Base-by-base conservation (phyloP, 35 echinoderm and acorn worm species). In the Heliocidaris erythrogramma region DNA sequence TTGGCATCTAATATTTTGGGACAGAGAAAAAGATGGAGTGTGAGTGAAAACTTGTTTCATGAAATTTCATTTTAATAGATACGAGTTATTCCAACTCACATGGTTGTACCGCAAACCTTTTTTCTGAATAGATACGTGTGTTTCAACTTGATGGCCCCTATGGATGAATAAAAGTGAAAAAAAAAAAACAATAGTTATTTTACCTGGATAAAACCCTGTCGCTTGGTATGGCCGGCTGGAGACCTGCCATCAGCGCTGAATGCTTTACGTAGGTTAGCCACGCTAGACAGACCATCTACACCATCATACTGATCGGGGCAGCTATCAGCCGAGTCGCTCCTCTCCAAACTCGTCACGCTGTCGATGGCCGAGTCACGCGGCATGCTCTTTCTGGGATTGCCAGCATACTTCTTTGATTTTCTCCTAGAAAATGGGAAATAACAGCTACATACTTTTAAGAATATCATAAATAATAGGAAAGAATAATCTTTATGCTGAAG, bases 201-300 rank as follows among this genome's bases (percentile, higher is more conserved):
- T 48, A 89, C 87, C 87, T 94, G 92, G 47, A 88, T 96, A 30
- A 96, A 94, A 10, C 96, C 85, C 85, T 97, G 95, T 60, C 94
- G 85, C 24, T 94, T 92, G 49, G 85, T 78, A 29, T 90, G 93
- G 17, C 94, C 96, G 90, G 87, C 89, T 47, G 94, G 59, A 31
- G 71, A 32, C 31, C 85, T 53, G 12, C 49, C 42, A 71, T 94
- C 92, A 52, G 95, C 93, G 93, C 95, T 95, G 60, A 98, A 96
- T 59, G 97, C 95, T 42, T 97, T 98, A 31, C 97, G 91, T 60
- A 98, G 88, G 11, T 94, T 85, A n/a, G 94, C 93, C 13, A 98
- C 94, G 60, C 90, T 86, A 21, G 92, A 49, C 5, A 86, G 60
- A 85, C 88, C 84, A 86, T 93, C 42, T 16, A 12, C 85, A 42